phyloP scores from a whole-genome alignment of 1,140 invertebrate genomes.

The Tetraneura akinire region DNA sequence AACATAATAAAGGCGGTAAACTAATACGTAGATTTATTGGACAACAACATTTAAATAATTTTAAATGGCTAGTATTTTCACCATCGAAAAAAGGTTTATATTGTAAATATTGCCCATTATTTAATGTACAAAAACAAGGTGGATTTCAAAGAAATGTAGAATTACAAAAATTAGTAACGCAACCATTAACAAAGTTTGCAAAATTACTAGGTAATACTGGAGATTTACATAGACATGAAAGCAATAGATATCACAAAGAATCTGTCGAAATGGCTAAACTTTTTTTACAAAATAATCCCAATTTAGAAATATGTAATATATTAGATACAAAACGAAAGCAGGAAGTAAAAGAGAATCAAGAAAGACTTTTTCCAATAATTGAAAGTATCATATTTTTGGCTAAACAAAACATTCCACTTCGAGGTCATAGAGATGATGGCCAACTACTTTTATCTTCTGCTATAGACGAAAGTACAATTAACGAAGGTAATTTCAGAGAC shows the following conservation, averaged over 20 bases:
- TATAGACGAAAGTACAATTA: too few species aligned
- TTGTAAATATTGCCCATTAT: not conserved
- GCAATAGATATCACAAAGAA: not conserved
- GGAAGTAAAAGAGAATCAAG: not conserved
- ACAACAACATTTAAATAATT: not conserved
- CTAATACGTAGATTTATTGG: not conserved
- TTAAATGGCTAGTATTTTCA: conserved; percentile 1
- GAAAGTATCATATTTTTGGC: not conserved
- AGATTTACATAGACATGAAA: not conserved
- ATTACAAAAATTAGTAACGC: not conserved
- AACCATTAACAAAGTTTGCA: not conserved
- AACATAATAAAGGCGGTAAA: not conserved
- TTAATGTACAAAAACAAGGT: not conserved
- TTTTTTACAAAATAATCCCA: not conserved
- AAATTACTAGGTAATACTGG: not conserved
- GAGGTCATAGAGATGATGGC: not conserved
- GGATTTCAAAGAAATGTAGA: not conserved
- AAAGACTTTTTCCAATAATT: not conserved
- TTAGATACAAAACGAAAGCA: not conserved
- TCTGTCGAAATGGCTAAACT: not conserved
- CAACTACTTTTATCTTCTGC: too few species aligned
- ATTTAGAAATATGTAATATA: not conserved
- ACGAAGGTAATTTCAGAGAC: too few species aligned
- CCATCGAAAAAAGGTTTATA: not conserved
- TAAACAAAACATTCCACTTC: not conserved